Base-by-base conservation (phyloP, 1,140 invertebrate species). In the Propsilocerus akamusi region DNA sequence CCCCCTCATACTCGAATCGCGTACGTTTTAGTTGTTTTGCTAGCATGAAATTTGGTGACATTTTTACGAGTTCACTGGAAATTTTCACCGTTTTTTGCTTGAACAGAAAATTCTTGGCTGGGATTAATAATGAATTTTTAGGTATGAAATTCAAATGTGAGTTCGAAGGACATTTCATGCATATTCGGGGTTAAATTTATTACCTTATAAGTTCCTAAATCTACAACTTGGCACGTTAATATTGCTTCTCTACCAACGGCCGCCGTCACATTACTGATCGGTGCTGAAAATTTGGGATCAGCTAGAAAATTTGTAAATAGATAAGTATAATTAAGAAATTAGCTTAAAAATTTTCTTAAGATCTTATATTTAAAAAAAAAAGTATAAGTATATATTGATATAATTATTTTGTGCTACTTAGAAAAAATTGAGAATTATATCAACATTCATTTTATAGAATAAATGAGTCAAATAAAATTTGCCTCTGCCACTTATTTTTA, bases 181-280 rank as follows among this genome's bases (percentile, higher is more conserved):
- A 30, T 30, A 11, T 30, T 4, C n/a, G 2, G 6, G n/a, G n/a
- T 7, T 30, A n/a, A 8, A 3, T 30, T 30, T 30, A 30, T 70
- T 72, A 90, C 86, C 81, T 89, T 90, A 65, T 83, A 90, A 3
- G 74, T 72, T 24, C 77, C 83, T 47, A 91, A 70, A 63, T 89
- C 84, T 60, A 88, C 77, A 5, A 90, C 86, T 23, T 82, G 72
- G 57, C 87, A 92, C 20, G 81, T 75, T 23, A 92, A 72, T 37
- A 81, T 76, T 1, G 85, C 88, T 64, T 91, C 86, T 55, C 87
- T 71, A 48, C 86, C 86, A 34, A 88, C 75, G 7, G 86, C 75
- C 22, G 81, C 79, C 32, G 86, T 91, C 53, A 85, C 80, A 68
- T 91, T 91, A 53, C 72, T 69, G 58, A 91, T 88, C 54, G 84